Percentiles rank a stretch among this genome's conserved stretches.
phyloP scores from a whole-genome alignment of 2,113 vertebrate species.

The Axis porcinus region DNA sequence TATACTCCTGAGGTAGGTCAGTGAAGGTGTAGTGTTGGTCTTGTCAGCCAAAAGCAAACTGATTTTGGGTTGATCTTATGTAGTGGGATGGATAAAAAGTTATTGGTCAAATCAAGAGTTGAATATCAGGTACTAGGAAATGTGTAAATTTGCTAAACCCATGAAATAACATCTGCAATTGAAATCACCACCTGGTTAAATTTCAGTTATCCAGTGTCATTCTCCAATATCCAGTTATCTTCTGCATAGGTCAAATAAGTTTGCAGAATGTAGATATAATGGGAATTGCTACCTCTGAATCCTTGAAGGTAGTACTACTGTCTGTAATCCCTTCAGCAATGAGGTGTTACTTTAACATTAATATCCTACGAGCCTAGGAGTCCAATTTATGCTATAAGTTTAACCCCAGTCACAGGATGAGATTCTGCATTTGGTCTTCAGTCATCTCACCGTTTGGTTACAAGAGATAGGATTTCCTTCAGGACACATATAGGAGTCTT shows the following conservation, averaged over 20 bases:
- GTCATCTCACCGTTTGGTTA: background rate
- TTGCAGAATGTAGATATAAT: background rate
- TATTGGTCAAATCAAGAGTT: background rate
- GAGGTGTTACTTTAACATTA: background rate
- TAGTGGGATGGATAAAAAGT: background rate
- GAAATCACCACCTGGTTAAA: background rate
- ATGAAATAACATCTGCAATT: background rate
- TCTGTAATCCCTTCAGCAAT: background rate
- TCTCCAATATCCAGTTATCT: background rate
- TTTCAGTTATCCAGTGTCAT: background rate
- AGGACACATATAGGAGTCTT: background rate
- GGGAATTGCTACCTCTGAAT: background rate
- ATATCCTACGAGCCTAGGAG: background rate
- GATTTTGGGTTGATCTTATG: background rate
- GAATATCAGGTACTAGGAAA: background rate
- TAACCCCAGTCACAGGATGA: background rate
- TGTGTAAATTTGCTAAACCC: background rate
- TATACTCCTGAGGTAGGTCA: background rate
- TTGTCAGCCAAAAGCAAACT: background rate
- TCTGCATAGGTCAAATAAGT: background rate
- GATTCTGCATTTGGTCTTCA: background rate
- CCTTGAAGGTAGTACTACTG: background rate
- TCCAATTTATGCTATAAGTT: background rate
- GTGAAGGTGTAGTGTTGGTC: background rate
- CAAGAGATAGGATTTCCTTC: background rate